Evolutionary conservation across 2,797 vertebrate genomes (phyloP).

Genomic region (Dipus sagitta): DNA sequence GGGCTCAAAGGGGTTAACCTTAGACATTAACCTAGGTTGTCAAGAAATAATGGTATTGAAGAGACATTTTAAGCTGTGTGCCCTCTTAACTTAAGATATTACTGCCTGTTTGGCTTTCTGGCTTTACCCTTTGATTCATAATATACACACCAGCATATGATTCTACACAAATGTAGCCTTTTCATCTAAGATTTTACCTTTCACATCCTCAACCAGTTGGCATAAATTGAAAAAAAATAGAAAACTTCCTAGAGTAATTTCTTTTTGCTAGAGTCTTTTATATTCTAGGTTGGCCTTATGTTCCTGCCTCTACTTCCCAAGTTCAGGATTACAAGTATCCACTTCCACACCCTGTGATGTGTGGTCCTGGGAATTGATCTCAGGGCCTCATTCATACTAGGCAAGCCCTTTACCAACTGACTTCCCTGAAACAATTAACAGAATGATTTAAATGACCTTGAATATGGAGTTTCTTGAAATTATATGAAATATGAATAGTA

Average conservation of each 20-base stretch:
- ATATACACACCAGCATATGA: not conserved
- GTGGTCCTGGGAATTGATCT: no score
- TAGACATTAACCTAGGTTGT: not conserved
- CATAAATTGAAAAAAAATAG: constrained; percentile 73
- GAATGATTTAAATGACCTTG: constrained; percentile 65
- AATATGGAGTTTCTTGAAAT: not conserved
- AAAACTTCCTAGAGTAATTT: constrained; percentile 66
- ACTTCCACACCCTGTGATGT: no score
- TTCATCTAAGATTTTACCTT: constrained; percentile 36
- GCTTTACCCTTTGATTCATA: constrained; percentile 19
- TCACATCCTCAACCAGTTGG: constrained; percentile 50
- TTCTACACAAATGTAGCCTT: constrained; percentile 24
- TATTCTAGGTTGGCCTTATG: no score
- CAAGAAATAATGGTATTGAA: not conserved
- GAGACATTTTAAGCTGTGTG: not conserved
- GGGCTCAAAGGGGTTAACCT: not conserved
- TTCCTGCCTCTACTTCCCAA: no score
- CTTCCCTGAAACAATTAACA: constrained; percentile 63
- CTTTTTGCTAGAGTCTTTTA: no score
- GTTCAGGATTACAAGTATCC: no score
- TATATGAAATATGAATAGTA: constrained; percentile 39
- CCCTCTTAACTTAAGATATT: not conserved
- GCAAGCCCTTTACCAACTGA: no score
- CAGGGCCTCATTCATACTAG: no score
- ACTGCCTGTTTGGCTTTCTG: not conserved